These are phyloP conservation scores for Rhagophthalmus giganteus DNA, from an alignment of 2,888 invertebrate species.

Conservation along the genomic window DNA sequence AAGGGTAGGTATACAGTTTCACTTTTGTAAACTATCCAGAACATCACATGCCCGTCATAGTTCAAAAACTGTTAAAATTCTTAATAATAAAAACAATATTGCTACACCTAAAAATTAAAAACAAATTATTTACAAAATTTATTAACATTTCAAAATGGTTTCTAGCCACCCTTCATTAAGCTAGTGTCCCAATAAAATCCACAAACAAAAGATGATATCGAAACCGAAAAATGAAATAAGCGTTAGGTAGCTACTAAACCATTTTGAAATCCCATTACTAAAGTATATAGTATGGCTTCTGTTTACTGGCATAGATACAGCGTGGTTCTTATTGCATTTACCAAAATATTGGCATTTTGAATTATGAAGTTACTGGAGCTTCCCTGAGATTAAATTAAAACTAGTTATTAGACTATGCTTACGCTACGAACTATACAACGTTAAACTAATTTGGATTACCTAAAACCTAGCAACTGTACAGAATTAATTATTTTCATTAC, in stretches of 20 bases:
- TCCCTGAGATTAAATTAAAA: slow-evolving; percentile 10
- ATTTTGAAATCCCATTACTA: slow-evolving; percentile 1
- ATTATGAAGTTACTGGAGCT: slow-evolving; percentile 9
- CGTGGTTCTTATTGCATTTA: slow-evolving; percentile 7
- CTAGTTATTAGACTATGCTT: slow-evolving; percentile 6
- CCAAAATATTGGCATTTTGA: slow-evolving; percentile 7
- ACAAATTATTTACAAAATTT: slow-evolving; percentile 4
- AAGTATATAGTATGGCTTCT: slow-evolving; percentile 25
- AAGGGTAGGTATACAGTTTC: slow-evolving; percentile 4
- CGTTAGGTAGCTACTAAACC: background rate
- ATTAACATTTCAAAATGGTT: slow-evolving; percentile 7
- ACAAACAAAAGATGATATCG: too few relatives aligned
- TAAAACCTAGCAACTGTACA: too few relatives aligned
- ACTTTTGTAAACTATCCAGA: slow-evolving; percentile 17
- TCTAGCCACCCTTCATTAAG: background rate
- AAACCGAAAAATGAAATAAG: background rate
- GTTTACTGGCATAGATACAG: slow-evolving; percentile 18
- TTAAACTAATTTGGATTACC: too few relatives aligned
- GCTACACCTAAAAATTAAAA: slow-evolving; percentile 19
- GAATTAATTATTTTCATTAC: too few relatives aligned
- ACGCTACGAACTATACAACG: too few relatives aligned
- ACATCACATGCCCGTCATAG: slow-evolving; percentile 27
- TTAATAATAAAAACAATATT: slow-evolving; percentile 17
- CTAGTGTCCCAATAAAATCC: too few relatives aligned
- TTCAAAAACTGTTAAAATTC: slow-evolving; percentile 13